A percentile compares a stretch with the other conserved stretches of the same genome.
Conservation (phyloP, 2,888 invertebrate genomes). For the Tenthredo livida region DNA sequence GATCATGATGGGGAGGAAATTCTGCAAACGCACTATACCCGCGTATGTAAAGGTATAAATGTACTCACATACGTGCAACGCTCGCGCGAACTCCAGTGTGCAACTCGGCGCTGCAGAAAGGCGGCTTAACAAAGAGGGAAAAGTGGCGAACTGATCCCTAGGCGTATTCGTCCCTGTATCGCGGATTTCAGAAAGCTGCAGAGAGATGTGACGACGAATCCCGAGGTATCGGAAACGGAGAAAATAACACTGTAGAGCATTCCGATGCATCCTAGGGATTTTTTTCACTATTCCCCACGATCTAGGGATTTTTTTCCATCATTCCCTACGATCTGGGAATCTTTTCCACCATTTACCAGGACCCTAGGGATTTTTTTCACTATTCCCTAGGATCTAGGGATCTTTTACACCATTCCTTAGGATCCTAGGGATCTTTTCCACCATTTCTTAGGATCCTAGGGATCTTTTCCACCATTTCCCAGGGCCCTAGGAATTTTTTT, state of each 20-base stretch:
- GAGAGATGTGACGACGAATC: not conserved
- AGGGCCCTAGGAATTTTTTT: not conserved
- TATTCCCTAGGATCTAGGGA: too few species aligned
- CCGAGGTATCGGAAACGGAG: not conserved
- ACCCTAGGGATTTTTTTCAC: not conserved
- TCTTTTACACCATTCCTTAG: not conserved
- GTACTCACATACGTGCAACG: not conserved
- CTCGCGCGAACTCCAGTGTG: not conserved
- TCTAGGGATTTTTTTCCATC: not conserved
- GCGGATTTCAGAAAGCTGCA: not conserved
- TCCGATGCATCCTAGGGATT: not conserved
- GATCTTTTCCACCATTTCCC: not conserved
- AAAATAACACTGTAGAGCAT: not conserved
- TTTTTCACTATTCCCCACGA: not conserved
- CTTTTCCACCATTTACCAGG: not conserved
- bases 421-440: not conserved
- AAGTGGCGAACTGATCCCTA: not conserved
- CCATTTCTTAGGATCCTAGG: not conserved
- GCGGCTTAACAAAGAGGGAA: constrained; percentile 21
- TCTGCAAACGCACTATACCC: not conserved
- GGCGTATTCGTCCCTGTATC: not conserved
- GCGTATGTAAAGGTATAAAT: not conserved
- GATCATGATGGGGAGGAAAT: not conserved
- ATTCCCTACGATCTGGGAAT: not conserved
- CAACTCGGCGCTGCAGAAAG: constrained; percentile 9